Percentiles rank a stretch among this genome's conserved stretches.
phyloP scores from a whole-genome alignment of 1,140 invertebrate species.

The Gryllus bimaculatus region DNA sequence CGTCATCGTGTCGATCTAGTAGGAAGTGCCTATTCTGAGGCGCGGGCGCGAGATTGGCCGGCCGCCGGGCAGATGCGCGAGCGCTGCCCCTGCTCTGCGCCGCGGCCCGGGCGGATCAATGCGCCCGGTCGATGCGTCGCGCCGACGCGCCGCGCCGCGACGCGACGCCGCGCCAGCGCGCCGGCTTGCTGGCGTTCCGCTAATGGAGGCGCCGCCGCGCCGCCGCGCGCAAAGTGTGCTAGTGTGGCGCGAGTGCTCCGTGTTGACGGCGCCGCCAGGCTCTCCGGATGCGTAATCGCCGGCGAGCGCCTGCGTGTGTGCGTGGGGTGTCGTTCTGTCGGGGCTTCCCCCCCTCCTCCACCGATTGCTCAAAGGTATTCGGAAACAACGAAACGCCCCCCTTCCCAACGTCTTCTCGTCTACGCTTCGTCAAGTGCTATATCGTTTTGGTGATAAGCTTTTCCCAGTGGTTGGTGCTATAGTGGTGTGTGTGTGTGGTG shows the following conservation, averaged over 20 bases:
- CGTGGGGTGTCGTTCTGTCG: no score
- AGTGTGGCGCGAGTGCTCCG: no score
- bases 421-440: neutral
- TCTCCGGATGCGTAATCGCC: neutral
- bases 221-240: no score
- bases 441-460: neutral
- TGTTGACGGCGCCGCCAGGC: no score
- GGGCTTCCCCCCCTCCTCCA: neutral
- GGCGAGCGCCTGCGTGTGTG: no score
- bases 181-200: neutral
- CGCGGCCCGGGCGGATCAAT: neutral
- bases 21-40: no score
- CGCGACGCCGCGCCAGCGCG: no score
- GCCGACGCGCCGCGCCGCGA: neutral
- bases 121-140: neutral
- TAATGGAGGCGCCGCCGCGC: neutral
- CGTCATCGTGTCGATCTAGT: no score
- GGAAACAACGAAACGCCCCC: neutral
- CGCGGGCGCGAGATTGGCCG: no score
- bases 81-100: no score
- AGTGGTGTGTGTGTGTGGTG: neutral
- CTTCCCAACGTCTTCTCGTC: neutral
- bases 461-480: neutral
- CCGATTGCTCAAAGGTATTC: neutral
- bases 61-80: no score